Conservation (phyloP, 2,888 invertebrate species). For the Steinernema hermaphroditum region DNA sequence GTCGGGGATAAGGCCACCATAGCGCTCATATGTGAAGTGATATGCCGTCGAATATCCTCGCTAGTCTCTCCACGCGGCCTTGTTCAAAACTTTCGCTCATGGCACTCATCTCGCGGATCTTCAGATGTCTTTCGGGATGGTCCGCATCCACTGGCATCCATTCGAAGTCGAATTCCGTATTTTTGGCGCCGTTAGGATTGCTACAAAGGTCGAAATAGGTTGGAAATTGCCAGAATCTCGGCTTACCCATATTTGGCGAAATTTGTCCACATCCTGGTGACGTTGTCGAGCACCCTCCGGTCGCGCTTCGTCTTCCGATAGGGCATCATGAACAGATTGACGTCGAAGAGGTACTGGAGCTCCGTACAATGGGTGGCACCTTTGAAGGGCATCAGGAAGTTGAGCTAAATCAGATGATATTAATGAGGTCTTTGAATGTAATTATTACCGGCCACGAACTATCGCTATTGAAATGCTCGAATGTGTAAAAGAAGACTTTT, state of each 20-base stretch:
- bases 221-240: background rate
- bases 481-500: constrained; percentile 42
- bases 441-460: background rate
- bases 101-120: constrained; percentile 30
- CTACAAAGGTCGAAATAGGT: constrained; percentile 43
- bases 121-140: constrained; percentile 37
- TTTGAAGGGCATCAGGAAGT: constrained; percentile 4
- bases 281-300: constrained; percentile 51
- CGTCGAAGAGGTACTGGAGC: constrained; percentile 59
- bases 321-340: constrained; percentile 56
- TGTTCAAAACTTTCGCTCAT: constrained; percentile 11
- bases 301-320: constrained; percentile 55
- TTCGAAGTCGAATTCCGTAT: constrained; percentile 47
- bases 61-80: background rate
- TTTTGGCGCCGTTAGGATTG: constrained; percentile 58
- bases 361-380: constrained; percentile 60
- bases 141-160: constrained; percentile 53
- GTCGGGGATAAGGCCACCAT: background rate
- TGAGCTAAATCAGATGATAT: constrained; percentile 24
- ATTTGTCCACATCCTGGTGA: constrained; percentile 61
- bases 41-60: constrained; percentile 4
- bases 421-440: background rate
- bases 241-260: constrained; percentile 60
- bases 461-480: constrained; percentile 42
- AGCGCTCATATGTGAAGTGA: background rate